Conservation (phyloP, 1,140 invertebrate genomes). For the Acromyrmex charruanus region DNA sequence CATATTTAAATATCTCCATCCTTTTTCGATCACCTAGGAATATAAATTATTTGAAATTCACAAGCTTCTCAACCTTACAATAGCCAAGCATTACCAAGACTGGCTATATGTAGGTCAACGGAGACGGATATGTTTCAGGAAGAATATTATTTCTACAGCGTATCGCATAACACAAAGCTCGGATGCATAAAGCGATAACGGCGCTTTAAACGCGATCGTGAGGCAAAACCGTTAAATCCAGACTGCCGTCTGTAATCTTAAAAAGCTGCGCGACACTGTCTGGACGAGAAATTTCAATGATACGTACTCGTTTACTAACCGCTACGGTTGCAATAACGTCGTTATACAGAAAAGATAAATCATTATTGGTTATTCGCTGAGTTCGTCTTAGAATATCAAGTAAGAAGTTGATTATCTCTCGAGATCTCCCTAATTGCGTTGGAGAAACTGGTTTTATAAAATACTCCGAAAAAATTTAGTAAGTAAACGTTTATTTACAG, state of each 20-base stretch:
- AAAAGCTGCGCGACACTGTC: conserved; percentile 28
- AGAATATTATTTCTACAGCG: conserved; percentile 18
- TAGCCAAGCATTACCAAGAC: background rate
- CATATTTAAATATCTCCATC: background rate
- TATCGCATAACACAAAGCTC: conserved; percentile 40
- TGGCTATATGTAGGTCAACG: conserved; percentile 1
- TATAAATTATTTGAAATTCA: background rate
- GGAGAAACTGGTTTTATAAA: background rate
- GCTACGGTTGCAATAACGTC: background rate
- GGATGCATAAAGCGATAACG: conserved; percentile 31
- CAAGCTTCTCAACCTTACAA: background rate
- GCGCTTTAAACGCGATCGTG: conserved; percentile 33
- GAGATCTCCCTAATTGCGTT: background rate
- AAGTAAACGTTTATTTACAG: no score
- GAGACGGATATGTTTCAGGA: background rate
- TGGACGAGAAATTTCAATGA: conserved; percentile 44
- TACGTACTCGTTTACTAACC: background rate
- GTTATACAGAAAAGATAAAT: background rate
- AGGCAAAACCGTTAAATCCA: conserved; percentile 34
- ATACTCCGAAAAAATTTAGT: no score
- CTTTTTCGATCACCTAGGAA: no score
- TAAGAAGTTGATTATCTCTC: conserved; percentile 26
- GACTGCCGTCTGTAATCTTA: conserved; percentile 40
- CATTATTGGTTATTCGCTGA: conserved; percentile 1
- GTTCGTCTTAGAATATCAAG: background rate